These are phyloP conservation scores for Manis javanica DNA, from an alignment of 2,797 vertebrate genomes.

Conservation along the genomic window DNA sequence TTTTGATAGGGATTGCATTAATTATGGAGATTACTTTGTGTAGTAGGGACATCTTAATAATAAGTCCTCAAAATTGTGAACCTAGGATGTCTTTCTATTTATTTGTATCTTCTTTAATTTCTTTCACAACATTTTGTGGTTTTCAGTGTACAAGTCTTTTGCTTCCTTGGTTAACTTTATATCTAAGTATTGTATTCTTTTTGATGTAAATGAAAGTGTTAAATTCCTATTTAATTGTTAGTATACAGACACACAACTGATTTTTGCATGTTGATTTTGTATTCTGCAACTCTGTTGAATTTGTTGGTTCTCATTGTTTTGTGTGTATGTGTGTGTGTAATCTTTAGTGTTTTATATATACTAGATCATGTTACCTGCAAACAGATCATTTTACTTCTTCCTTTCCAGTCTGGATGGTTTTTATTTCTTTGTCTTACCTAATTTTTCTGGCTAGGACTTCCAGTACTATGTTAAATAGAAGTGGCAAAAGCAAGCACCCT, in stretches of 20 bases:
- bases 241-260: not conserved
- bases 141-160: not conserved
- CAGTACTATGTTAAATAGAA: not conserved
- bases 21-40: not conserved
- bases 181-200: not conserved
- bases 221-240: not conserved
- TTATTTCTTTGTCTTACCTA: not conserved
- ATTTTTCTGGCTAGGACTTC: not conserved
- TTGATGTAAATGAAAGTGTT: not conserved
- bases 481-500: not conserved
- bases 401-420: not conserved
- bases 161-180: not conserved
- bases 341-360: not conserved
- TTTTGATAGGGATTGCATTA: not conserved
- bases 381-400: not conserved
- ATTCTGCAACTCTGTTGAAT: not conserved
- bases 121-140: not conserved
- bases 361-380: not conserved
- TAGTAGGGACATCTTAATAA: not conserved
- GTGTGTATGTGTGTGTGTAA: not conserved
- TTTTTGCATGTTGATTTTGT: not conserved
- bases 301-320: not conserved
- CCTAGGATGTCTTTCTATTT: not conserved
- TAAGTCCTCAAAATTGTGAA: not conserved
- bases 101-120: conserved; percentile 15